Evolutionary conservation across 2,797 vertebrate genomes (phyloP), one percentile per base, ranked within the genome.

Genomic region (Alfaro cultratus): DNA sequence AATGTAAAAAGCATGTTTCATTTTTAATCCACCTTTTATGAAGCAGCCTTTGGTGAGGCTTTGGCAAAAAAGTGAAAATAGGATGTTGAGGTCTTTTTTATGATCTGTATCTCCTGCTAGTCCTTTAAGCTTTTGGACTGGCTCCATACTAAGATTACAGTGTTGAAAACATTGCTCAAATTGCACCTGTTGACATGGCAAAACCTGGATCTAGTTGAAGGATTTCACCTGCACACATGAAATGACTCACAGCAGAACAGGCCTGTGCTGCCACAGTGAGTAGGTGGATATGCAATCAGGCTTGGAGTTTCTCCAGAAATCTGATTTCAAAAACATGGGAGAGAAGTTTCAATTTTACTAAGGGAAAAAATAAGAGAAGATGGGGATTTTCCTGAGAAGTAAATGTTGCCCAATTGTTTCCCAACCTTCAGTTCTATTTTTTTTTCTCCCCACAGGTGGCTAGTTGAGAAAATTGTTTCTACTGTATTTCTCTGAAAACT

Each of bases 111-210:
- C 43, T 72, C 41, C 68, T 45, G 39, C 5, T 45, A 34, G 68
- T 71, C 41, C 68, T n/a, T 29, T 13, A 71, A 71, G 68, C n/a
- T 43, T 45, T 46, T 16, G 43, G n/a, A 72, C n/a, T 72, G 43
- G 18, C 43, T 45, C 13, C 68, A 29, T 7, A 9, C 12, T 71
- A 6, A 71, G 68, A 45, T 71, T 29, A 45, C 43, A 29, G 41
- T 71, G 68, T 46, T 13, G n/a, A 43, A 11, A 46, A 45, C 15
- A 29, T 29, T 71, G 41, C 68, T n/a, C 26, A 71, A 46, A 39
- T 57, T 23, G 18, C 41, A 71, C 68, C 68, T 71, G 68, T 71
- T 71, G 43, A 41, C 68, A 71, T 26, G 16, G 68, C 26, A 46
- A 71, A 71, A 46, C 13, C n/a, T 71, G 43, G 68, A 46, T 71